Conservation (phyloP, 2,888 invertebrate species). For the Polymixis lichenea region DNA sequence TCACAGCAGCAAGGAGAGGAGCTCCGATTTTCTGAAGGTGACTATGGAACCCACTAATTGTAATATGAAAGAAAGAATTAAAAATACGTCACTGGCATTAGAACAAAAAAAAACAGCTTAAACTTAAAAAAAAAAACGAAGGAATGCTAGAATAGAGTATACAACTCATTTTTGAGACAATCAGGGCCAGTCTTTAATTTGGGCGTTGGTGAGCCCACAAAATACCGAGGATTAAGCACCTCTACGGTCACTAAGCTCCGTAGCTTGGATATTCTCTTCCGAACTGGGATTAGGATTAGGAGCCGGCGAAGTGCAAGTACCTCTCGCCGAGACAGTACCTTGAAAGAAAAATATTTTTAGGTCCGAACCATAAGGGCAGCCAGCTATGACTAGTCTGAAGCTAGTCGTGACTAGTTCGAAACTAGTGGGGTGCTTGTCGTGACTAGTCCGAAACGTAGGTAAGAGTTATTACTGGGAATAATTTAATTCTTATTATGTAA, state of each 20-base stretch:
- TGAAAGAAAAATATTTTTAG: background rate
- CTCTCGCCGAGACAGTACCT: background rate
- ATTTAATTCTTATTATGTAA: no score
- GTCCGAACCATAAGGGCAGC: no score
- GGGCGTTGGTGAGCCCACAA: background rate
- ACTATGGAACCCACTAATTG: background rate
- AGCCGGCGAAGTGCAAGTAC: background rate
- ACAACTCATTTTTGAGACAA: background rate
- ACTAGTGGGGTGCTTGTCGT: background rate
- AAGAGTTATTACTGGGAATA: no score
- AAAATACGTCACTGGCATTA: no score
- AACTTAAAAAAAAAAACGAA: no score
- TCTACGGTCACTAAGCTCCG: no score
- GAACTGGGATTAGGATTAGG: background rate
- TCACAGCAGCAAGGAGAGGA: conserved; percentile 30
- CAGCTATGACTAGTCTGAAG: background rate
- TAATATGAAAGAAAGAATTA: no score
- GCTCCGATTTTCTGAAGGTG: conserved; percentile 41
- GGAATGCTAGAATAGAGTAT: no score
- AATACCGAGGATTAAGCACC: background rate
- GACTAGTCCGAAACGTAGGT: no score
- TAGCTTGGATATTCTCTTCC: background rate
- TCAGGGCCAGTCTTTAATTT: no score
- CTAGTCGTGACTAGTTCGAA: no score
- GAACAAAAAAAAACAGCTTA: no score